Percentiles rank a stretch among this genome's conserved stretches.
phyloP scores from a whole-genome alignment of 2,888 invertebrate species.

The Polyommatus icarus region DNA sequence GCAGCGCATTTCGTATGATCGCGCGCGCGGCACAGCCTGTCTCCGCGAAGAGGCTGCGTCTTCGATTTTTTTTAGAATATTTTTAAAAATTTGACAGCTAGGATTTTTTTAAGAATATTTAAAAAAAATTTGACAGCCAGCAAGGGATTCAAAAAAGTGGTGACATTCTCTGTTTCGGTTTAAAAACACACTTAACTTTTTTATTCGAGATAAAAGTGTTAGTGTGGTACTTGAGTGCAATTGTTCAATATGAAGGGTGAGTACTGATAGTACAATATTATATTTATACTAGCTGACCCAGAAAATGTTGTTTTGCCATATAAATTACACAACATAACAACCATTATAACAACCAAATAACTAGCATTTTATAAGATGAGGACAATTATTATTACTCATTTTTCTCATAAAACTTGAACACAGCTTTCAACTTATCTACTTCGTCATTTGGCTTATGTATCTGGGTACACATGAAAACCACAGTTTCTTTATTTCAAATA shows the following conservation, averaged over 20 bases:
- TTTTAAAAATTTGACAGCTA: background rate
- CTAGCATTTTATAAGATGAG: no score
- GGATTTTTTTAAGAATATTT: background rate
- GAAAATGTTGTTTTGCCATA: no score
- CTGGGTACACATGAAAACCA: no score
- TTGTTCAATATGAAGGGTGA: background rate
- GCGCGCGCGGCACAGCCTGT: conserved; percentile 17
- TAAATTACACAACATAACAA: no score
- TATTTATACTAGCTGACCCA: no score
- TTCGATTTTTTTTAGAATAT: background rate
- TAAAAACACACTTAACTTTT: background rate
- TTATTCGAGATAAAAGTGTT: background rate
- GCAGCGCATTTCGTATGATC: background rate
- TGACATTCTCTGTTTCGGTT: background rate
- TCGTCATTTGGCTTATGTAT: no score
- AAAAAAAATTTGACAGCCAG: background rate
- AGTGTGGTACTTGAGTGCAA: background rate
- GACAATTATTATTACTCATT: no score
- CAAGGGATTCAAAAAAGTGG: background rate
- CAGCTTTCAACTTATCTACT: no score
- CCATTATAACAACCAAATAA: no score
- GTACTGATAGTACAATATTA: background rate
- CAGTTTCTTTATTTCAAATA: no score
- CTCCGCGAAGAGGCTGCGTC: background rate
- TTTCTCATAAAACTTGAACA: no score